Evolutionary conservation across 1,140 invertebrate species (phyloP), one percentile per base, ranked within the genome.

Genomic region (Mya arenaria): DNA sequence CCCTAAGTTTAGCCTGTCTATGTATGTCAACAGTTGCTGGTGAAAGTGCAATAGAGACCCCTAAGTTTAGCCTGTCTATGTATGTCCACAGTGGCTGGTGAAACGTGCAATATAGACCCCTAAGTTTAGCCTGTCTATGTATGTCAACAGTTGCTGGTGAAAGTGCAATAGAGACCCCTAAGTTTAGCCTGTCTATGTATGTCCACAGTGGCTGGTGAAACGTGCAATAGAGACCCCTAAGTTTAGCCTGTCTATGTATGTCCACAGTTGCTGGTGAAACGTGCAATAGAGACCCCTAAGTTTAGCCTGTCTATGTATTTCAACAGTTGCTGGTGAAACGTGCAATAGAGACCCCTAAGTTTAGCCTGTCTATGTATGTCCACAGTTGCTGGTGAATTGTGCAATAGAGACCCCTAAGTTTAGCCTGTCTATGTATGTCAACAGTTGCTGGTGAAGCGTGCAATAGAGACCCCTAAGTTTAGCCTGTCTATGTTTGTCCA

Each of bases 91-190:
- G 41, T 44, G 41, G 41, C 19, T 44, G 41, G 41, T 44, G 41
- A 44, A 44, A 19, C 41, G 41, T 10, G 41, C 41, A 10, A 44
- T 44, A 10, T 10, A 44, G 41, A 44, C 19, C 10, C n/a, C 41
- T 44, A 44, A 44, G 41, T 44, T n/a, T n/a, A n/a, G n/a, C n/a
- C n/a, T n/a, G 41, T 44, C 19, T 10, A 10, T 44, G 41, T 37
- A 65, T 72, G 73, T 6, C 89, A 94, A 84, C 88, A 97, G 95
- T 99, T 98, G 98, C 93, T 99, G 15, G 97, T 99, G 0, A 98
- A 98, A 93, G 95, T 86, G 98, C 97, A 5, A 96, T 98, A 93
- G 96, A 98, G 93, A 97, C 95, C 63, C 93, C 41, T 44, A 10
- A 44, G 41, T 44, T 10, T 44, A n/a, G n/a, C n/a, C n/a, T n/a